Percentiles rank a stretch among this genome's conserved stretches.
These are phyloP conservation scores for Metalampra italica DNA, from an alignment of 2,888 invertebrate species.

Conservation along the genomic window DNA sequence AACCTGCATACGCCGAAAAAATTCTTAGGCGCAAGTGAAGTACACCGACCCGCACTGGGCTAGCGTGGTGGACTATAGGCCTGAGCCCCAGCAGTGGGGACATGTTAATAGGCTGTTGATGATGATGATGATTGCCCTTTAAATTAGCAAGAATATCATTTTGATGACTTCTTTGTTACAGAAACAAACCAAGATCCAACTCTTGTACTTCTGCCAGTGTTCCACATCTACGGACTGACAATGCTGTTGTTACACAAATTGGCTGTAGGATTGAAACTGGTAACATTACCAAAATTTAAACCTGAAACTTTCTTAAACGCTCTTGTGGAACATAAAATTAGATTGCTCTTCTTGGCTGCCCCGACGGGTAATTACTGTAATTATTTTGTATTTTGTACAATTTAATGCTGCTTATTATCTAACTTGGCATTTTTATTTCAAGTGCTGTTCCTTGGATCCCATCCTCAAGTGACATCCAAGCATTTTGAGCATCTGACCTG, in stretches of 20 bases:
- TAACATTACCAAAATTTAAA: conserved; percentile 85
- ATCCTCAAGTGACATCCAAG: conserved; percentile 77
- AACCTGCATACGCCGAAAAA: too few relatives aligned
- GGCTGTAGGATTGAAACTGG: conserved; percentile 77
- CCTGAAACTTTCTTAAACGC: conserved; percentile 81
- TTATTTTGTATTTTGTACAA: background rate
- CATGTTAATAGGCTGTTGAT: too few relatives aligned
- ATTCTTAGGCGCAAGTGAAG: too few relatives aligned
- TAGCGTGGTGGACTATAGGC: too few relatives aligned
- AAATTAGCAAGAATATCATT: background rate
- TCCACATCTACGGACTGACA: conserved; percentile 86
- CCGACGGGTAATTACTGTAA: conserved; percentile 79
- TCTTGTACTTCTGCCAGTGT: conserved; percentile 84
- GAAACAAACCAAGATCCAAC: conserved; percentile 72
- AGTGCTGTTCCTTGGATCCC: conserved; percentile 83
- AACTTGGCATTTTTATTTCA: conserved; percentile 34
- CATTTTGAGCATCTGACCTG: conserved; percentile 75
- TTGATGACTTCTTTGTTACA: conserved; percentile 13
- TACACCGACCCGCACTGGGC: too few relatives aligned
- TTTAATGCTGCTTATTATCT: too few relatives aligned
- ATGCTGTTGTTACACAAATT: conserved; percentile 77
- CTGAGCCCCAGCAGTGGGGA: too few relatives aligned
- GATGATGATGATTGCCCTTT: too few relatives aligned
- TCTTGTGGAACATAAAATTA: conserved; percentile 78
- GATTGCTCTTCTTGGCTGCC: conserved; percentile 84